Base-by-base conservation (phyloP, 2,797 vertebrate species). In the Momotus momota region DNA sequence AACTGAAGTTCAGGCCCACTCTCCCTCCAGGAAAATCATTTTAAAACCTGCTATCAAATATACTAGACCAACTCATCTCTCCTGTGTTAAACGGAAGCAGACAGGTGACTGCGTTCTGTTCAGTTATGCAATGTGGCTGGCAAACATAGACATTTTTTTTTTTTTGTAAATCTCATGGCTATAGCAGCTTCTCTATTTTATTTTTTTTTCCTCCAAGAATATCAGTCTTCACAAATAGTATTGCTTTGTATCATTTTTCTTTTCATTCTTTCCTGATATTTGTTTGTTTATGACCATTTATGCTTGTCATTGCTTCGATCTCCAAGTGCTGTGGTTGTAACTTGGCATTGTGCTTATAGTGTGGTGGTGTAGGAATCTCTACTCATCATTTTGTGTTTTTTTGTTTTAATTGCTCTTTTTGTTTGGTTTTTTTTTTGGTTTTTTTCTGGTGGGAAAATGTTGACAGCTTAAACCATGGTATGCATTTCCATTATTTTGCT, bases 71-170 rank as follows among this genome's bases (percentile, higher is more conserved):
- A 98, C 98, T 98, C 99, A 99, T 98, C 99, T 99, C 97, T 98
- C 99, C 98, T 99, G 99, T 98, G 99, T 99, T 98, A 99, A 99
- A 96, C 98, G 99, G 98, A 99, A 99, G 99, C 98, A 98, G 97
- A 99, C 99, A 99, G 99, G 99, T 99, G 99, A 98, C 97, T 98
- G 97, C 95, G 6, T 94, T 97, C 96, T 97, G 97, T 97, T 98
- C 96, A 96, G 79, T 98, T 98, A 97, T 98, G 98, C 98, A 98
- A 98, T 98, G 98, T 98, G 98, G 98, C 98, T 98, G 98, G 97
- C 98, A 98, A 98, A 98, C 98, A 98, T 97, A 97, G 96, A 97
- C 97, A 74, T 66, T 73, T 89, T 74, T 62, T 92, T 92, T 74
- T 92, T 96, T 97, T 97, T 97, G 80, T 88, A 82, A 97, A 97